Evolutionary conservation across 2,797 vertebrate species (phyloP).

Genomic region (Bucorvus abyssinicus): DNA sequence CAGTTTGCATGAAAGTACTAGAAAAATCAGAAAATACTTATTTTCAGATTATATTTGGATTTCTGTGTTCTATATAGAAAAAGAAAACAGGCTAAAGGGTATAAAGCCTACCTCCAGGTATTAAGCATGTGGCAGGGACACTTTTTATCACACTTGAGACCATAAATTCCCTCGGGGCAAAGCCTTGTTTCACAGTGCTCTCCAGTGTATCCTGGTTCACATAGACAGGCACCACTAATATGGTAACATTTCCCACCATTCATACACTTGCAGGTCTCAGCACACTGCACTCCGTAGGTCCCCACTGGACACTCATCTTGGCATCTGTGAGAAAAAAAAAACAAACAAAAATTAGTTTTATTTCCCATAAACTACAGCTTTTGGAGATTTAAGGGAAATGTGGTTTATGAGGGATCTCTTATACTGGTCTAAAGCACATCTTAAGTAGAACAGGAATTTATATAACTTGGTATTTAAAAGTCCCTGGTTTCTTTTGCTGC

Average conservation of each 20-base stretch:
- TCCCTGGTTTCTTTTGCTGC: neutral
- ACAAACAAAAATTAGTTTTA: neutral
- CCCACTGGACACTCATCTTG: conserved; percentile 93
- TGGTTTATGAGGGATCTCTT: neutral
- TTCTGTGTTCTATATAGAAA: neutral
- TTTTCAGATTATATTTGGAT: neutral
- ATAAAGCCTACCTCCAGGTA: conserved; percentile 83
- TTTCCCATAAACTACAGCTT: neutral
- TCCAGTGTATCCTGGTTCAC: conserved; percentile 88
- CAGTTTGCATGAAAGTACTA: neutral
- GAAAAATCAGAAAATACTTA: neutral
- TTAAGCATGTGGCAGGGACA: conserved; percentile 87
- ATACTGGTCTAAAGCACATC: neutral
- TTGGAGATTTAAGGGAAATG: neutral
- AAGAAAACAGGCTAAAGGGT: neutral
- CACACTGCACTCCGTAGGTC: conserved; percentile 82
- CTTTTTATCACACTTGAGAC: conserved; percentile 85
- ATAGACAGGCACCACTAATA: conserved; percentile 87
- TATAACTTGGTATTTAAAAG: neutral
- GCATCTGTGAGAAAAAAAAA: conserved; percentile 77
- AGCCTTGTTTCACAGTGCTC: conserved; percentile 85
- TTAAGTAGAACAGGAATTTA: neutral
- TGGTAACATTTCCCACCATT: conserved; percentile 90
- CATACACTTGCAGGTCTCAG: conserved; percentile 84
- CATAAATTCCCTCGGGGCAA: conserved; percentile 85